phyloP scores from a whole-genome alignment of 2,888 invertebrate genomes.

The Patella depressa region DNA sequence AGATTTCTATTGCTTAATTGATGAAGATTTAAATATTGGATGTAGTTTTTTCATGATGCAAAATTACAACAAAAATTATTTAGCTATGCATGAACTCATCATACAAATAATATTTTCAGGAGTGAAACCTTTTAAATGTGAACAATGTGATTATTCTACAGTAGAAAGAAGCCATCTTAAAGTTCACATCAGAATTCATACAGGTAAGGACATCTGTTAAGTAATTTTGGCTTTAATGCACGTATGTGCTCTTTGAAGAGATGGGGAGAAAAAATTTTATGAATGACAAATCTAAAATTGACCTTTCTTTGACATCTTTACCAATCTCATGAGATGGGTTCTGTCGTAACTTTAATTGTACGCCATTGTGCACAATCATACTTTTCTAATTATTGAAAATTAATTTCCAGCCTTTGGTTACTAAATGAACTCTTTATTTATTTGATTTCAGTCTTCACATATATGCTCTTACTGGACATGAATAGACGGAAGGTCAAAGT shows the following conservation, averaged over 20 bases:
- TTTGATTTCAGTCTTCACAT: too few relatives aligned
- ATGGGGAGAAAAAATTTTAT: background rate
- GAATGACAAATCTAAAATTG: background rate
- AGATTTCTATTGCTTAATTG: too few relatives aligned
- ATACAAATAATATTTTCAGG: constrained; percentile 46
- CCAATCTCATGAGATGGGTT: background rate
- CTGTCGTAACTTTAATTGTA: background rate
- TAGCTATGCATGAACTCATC: background rate
- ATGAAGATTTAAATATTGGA: too few relatives aligned
- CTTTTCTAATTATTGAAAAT: too few relatives aligned
- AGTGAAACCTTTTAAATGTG: constrained; percentile 70
- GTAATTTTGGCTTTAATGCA: background rate
- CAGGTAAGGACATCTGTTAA: constrained; percentile 50
- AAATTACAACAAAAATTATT: background rate
- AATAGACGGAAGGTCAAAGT: too few relatives aligned
- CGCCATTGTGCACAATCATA: background rate
- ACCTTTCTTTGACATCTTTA: background rate
- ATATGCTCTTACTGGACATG: too few relatives aligned
- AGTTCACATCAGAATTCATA: constrained; percentile 70
- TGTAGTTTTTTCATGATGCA: background rate
- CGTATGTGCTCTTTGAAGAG: background rate
- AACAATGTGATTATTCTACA: constrained; percentile 70
- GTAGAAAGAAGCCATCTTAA: constrained; percentile 71
- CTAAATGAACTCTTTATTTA: too few relatives aligned
- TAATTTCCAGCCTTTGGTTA: too few relatives aligned